Conservation (phyloP, 1,140 invertebrate species). For the Oppia nitens region DNA sequence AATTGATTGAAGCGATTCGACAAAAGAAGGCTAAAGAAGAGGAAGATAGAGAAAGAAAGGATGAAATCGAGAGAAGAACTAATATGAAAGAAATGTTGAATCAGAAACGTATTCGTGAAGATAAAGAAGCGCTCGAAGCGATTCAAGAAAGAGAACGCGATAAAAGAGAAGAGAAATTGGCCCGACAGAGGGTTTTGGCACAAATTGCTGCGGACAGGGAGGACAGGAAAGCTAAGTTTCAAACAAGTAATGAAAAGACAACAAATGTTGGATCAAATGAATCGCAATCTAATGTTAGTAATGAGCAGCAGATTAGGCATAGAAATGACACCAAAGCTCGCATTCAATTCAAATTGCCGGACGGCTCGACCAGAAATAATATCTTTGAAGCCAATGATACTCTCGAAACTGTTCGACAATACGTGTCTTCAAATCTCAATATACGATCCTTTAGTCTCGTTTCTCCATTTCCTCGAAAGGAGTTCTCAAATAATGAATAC, state of each 20-base stretch:
- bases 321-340: constrained; percentile 21
- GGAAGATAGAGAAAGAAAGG: constrained; percentile 1
- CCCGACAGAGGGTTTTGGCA: constrained; percentile 19
- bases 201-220: constrained; percentile 3
- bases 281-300: not conserved
- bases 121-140: constrained; percentile 49
- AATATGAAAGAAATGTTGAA: constrained; percentile 48
- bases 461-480: constrained; percentile 56
- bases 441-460: constrained; percentile 46
- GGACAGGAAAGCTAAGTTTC: not conserved
- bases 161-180: constrained; percentile 47
- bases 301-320: not conserved
- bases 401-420: constrained; percentile 24
- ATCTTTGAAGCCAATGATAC: constrained; percentile 40
- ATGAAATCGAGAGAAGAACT: constrained; percentile 49
- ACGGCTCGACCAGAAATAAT: constrained; percentile 46
- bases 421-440: constrained; percentile 14
- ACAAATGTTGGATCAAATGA: not conserved
- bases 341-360: constrained; percentile 63
- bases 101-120: constrained; percentile 47
- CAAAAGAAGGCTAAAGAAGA: constrained; percentile 13
- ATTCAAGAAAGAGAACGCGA: constrained; percentile 45
- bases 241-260: not conserved
- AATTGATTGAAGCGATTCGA: constrained; percentile 5
- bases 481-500: constrained; percentile 45